Percentiles rank a stretch among this genome's conserved stretches.
These are phyloP conservation scores for Climacteris rufus DNA, from an alignment of 2,113 vertebrate genomes.

Conservation along the genomic window DNA sequence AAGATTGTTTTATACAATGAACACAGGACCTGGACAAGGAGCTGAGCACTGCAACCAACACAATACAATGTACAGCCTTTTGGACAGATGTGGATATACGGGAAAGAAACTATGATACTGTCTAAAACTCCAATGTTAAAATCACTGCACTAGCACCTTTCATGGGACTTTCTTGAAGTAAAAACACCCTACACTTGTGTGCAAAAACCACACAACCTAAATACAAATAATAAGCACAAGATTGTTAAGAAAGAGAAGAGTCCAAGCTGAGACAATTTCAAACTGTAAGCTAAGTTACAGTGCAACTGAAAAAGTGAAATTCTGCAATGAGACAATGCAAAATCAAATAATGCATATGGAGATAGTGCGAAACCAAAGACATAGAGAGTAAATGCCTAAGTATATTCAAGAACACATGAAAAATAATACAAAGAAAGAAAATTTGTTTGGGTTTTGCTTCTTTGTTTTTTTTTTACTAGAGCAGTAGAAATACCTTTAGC, in stretches of 20 bases:
- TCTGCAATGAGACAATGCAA: neutral
- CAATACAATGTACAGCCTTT: neutral
- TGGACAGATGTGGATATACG: neutral
- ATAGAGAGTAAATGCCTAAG: neutral
- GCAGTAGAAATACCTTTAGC: slow-evolving; percentile 69
- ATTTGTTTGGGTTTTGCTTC: neutral
- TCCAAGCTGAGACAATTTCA: neutral
- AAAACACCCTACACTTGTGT: neutral
- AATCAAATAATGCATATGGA: neutral
- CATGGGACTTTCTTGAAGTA: neutral
- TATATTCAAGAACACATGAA: neutral
- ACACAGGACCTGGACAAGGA: neutral
- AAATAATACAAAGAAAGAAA: neutral
- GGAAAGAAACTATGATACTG: neutral
- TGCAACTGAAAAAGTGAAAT: neutral
- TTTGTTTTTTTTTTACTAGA: neutral
- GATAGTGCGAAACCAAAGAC: neutral
- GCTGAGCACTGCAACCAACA: neutral
- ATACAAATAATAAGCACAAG: neutral
- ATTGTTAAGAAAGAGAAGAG: neutral
- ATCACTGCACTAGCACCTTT: neutral
- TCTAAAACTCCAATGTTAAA: neutral
- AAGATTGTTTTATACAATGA: slow-evolving; percentile 4
- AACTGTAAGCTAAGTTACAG: neutral
- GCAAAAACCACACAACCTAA: neutral